Conservation (phyloP, 64 coral and sea anemone genomes). For the Pocillopora damicornis region DNA sequence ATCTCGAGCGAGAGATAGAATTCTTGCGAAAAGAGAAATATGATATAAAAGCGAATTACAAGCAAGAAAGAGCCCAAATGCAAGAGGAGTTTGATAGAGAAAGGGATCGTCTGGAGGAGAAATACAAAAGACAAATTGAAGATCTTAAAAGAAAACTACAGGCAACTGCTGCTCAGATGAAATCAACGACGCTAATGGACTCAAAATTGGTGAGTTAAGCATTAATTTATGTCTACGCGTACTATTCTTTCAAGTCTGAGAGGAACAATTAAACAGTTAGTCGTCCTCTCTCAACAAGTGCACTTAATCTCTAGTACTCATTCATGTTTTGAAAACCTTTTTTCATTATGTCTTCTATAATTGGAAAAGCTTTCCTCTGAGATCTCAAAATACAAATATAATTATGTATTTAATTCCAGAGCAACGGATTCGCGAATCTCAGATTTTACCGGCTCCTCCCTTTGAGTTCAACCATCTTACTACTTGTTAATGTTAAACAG, state of each 20-base stretch:
- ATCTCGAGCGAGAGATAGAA: constrained; percentile 33
- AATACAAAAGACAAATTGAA: constrained; percentile 24
- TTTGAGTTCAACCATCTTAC: too few relatives aligned
- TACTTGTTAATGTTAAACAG: too few relatives aligned
- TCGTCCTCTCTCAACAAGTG: too few relatives aligned
- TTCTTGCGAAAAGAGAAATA: constrained; percentile 49
- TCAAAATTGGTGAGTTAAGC: constrained; percentile 10
- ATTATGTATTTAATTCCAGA: too few relatives aligned
- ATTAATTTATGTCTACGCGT: not conserved
- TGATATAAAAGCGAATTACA: constrained; percentile 49
- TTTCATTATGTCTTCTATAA: too few relatives aligned
- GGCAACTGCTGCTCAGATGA: not conserved
- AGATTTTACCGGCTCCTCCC: too few relatives aligned
- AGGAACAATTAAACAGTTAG: too few relatives aligned
- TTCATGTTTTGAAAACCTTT: too few relatives aligned
- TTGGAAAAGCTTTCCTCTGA: too few relatives aligned
- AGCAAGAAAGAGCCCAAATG: constrained; percentile 39
- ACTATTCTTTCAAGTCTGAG: not conserved
- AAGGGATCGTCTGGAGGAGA: constrained; percentile 33
- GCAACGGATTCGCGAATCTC: too few relatives aligned
- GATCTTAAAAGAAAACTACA: constrained; percentile 31
- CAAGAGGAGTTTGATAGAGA: constrained; percentile 41
- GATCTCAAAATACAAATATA: too few relatives aligned
- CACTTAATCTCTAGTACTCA: too few relatives aligned
- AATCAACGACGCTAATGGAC: not conserved